phyloP scores from a whole-genome alignment of 35 echinoderm and acorn worm genomes.

The Stichopus chloronotus region DNA sequence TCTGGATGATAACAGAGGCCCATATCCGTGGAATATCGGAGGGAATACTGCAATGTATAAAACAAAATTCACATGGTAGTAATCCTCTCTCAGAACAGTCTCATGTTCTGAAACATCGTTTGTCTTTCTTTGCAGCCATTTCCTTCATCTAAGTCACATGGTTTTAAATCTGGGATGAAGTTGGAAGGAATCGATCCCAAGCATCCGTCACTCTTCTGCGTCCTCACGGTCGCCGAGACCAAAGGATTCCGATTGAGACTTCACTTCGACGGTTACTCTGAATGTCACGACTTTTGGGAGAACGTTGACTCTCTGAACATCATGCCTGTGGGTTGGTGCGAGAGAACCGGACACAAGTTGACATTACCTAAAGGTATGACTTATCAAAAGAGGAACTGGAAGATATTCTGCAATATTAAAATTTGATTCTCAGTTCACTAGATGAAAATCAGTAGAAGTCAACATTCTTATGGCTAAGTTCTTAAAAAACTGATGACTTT shows the following conservation, averaged over 20 bases:
- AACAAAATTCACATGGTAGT: too few species aligned
- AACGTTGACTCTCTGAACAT: conserved; percentile 94
- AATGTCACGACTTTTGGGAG: conserved; percentile 98
- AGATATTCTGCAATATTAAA: not conserved
- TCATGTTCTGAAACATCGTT: too few species aligned
- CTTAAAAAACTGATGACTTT: too few species aligned
- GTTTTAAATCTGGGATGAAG: conserved; percentile 92
- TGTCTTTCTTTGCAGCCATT: conserved; percentile 68
- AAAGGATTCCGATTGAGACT: conserved; percentile 82
- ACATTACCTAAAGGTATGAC: conserved; percentile 80
- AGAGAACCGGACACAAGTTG: conserved; percentile 90
- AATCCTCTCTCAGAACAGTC: too few species aligned
- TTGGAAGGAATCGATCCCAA: conserved; percentile 98
- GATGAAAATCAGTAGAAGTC: not conserved
- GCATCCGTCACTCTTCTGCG: conserved; percentile 97
- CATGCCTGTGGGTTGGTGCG: conserved; percentile 87
- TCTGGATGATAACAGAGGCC: too few species aligned
- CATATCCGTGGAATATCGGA: too few species aligned
- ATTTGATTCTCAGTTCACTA: not conserved
- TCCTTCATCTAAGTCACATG: conserved; percentile 76
- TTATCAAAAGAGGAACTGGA: not conserved
- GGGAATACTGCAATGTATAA: too few species aligned
- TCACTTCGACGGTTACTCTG: conserved; percentile 98
- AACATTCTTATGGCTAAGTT: not conserved
- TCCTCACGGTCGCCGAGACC: conserved; percentile 77